Conservation (phyloP, 1,140 invertebrate genomes). For the Globodera ellingtonae region DNA sequence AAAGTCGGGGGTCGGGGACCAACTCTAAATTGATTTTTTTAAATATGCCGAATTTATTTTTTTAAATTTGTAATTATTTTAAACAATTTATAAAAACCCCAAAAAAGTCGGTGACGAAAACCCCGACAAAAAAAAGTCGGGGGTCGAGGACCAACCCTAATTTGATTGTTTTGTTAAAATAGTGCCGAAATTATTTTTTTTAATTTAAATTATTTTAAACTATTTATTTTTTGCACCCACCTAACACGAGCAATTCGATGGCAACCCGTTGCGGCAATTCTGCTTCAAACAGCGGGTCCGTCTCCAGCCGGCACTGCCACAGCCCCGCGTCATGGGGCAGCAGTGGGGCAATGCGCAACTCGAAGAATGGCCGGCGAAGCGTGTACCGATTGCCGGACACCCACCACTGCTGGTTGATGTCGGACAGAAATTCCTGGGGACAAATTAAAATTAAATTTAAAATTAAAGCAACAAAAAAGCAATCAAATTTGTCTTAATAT, state of each 20-base stretch:
- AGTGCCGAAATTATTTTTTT: neutral
- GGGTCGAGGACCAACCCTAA: too few species aligned
- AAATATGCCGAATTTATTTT: neutral
- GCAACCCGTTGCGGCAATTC: constrained; percentile 20
- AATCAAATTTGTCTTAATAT: too few species aligned
- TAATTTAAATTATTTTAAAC: neutral
- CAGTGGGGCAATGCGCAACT: constrained; percentile 54
- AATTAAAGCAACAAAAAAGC: too few species aligned
- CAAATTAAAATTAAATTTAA: neutral
- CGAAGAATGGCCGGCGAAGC: constrained; percentile 58
- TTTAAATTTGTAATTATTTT: neutral
- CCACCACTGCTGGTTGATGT: constrained; percentile 60
- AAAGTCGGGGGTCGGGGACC: too few species aligned
- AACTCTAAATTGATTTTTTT: too few species aligned
- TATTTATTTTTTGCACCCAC: constrained; percentile 1
- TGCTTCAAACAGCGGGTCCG: constrained; percentile 57
- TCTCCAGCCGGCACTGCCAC: constrained; percentile 58
- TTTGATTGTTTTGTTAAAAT: too few species aligned
- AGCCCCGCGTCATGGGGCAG: constrained; percentile 57
- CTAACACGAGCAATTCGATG: constrained; percentile 19
- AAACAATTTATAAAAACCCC: neutral
- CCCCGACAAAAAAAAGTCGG: too few species aligned
- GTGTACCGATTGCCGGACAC: constrained; percentile 55
- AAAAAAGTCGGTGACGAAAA: too few species aligned
- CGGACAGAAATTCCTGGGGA: constrained; percentile 41